phyloP scores from a whole-genome alignment of 2,113 vertebrate genomes.

The Prolemur simus region DNA sequence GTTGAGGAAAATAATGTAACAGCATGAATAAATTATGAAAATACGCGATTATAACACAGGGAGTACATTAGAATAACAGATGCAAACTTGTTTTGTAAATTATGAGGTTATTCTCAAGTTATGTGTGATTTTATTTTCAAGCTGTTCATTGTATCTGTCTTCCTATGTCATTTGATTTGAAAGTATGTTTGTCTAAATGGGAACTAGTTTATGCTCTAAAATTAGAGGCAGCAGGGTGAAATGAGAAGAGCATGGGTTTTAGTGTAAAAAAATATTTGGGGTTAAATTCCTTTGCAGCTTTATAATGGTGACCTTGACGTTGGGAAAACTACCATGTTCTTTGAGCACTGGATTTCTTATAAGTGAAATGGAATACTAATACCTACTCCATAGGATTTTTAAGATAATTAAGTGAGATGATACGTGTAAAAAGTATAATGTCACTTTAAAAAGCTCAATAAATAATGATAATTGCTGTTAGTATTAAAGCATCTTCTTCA shows the following conservation, averaged over 20 bases:
- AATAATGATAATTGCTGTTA: not conserved
- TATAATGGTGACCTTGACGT: constrained; percentile 54
- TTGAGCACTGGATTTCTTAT: not conserved
- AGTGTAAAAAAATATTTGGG: not conserved
- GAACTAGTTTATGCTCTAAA: constrained; percentile 53
- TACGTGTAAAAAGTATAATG: not conserved
- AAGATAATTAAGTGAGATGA: not conserved
- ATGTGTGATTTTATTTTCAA: constrained; percentile 69
- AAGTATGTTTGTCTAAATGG: constrained; percentile 56
- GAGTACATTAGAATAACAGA: constrained; percentile 63
- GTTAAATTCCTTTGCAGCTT: not conserved
- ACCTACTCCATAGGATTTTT: not conserved
- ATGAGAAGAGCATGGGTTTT: not conserved
- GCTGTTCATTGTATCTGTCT: constrained; percentile 61
- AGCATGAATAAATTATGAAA: constrained; percentile 74
- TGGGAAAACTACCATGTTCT: not conserved
- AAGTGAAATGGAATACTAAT: not conserved
- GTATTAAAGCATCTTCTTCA: not conserved
- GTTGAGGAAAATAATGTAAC: constrained; percentile 33
- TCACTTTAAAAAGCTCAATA: constrained; percentile 20
- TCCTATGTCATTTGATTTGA: constrained; percentile 71
- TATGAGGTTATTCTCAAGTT: constrained; percentile 70
- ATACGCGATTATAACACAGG: constrained; percentile 53
- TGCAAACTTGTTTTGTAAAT: constrained; percentile 74
- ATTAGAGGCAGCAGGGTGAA: constrained; percentile 58